A percentile compares a stretch with the other conserved stretches of the same genome.
These are phyloP conservation scores for Cossypha polioptera DNA, from an alignment of 2,797 vertebrate genomes.

Conservation along the genomic window DNA sequence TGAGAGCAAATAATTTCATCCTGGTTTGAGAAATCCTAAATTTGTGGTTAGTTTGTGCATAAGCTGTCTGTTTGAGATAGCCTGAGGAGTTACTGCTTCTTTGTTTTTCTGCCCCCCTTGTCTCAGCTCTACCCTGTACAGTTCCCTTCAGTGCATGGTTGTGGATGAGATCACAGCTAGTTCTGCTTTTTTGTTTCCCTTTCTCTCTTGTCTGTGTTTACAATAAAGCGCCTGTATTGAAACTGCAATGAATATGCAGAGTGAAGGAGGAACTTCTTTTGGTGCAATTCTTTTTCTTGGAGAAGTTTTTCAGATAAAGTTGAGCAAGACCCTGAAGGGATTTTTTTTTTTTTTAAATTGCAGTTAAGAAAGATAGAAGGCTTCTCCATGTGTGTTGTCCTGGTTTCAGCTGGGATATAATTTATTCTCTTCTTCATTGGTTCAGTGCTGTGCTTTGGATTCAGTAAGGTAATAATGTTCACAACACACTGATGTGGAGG, in stretches of 20 bases:
- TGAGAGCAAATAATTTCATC: background rate
- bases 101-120: background rate
- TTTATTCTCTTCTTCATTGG: background rate
- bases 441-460: background rate
- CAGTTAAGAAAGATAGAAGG: background rate
- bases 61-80: background rate
- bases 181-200: conserved; percentile 50
- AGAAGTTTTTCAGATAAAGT: background rate
- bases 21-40: background rate
- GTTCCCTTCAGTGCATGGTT: background rate
- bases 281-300: background rate
- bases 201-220: conserved; percentile 5
- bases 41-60: background rate
- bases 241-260: background rate
- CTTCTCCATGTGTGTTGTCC: background rate
- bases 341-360: background rate
- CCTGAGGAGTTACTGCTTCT: background rate
- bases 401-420: background rate
- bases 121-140: background rate
- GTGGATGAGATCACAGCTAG: background rate
- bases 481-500: background rate
- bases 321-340: background rate
- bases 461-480: background rate
- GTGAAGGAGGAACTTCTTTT: background rate
- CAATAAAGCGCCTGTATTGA: background rate